Conservation (phyloP, 2,797 vertebrate genomes). For the Fratercula arctica region DNA sequence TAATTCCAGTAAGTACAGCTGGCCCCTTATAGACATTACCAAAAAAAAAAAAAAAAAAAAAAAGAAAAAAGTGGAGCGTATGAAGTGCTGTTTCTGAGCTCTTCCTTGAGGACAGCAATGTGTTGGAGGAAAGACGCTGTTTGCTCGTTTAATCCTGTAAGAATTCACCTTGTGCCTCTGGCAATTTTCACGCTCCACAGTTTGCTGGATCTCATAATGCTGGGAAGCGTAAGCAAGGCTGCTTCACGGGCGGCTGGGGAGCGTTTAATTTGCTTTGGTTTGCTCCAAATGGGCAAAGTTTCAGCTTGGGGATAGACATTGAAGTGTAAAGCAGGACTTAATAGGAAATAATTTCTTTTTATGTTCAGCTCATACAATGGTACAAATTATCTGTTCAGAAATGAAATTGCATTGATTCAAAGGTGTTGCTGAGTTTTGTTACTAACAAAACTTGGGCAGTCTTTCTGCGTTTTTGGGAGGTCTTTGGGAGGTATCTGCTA, state of each 20-base stretch:
- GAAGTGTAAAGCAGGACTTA: neutral
- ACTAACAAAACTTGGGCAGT: neutral
- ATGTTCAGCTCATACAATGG: neutral
- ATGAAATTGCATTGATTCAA: too few relatives aligned
- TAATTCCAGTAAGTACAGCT: accelerated
- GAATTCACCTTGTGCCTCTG: neutral
- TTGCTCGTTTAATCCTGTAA: accelerated
- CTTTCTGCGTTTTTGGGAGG: neutral
- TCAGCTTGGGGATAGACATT: neutral
- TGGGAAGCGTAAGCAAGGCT: neutral
- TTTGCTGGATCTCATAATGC: accelerated
- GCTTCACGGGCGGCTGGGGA: neutral
- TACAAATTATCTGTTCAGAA: neutral
- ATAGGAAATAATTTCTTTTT: neutral
- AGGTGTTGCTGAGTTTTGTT: too few relatives aligned
- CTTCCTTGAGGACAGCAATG: neutral
- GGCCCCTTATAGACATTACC: neutral
- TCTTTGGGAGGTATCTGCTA: neutral
- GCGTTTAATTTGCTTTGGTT: accelerated
- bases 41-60: too few relatives aligned
- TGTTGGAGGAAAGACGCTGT: neutral
- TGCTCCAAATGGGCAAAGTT: neutral
- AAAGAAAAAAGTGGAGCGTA: accelerated
- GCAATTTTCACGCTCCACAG: too few relatives aligned
- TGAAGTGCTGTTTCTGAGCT: neutral